These are phyloP conservation scores for Caenorhabditis sp. DNA, from an alignment of 2,888 invertebrate genomes.

Conservation along the genomic window DNA sequence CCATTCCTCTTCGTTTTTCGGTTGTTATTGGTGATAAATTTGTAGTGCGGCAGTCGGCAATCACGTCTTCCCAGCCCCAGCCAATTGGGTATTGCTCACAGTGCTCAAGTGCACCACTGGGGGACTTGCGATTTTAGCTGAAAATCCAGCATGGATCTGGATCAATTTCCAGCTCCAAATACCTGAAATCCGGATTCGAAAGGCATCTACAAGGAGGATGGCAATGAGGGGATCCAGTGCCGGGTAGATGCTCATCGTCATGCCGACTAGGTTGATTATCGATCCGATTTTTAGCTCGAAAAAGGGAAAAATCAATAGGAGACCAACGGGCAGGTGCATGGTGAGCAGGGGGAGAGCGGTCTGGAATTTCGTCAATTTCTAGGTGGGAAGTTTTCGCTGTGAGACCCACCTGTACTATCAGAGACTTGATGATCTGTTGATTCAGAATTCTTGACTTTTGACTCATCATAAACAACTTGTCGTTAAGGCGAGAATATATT, in stretches of 20 bases:
- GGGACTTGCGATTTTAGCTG: background rate
- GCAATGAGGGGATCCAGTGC: constrained; percentile 44
- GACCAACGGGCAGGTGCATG: constrained; percentile 39
- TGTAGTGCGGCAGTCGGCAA: too few species aligned
- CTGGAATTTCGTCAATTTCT: background rate
- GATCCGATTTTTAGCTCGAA: constrained; percentile 44
- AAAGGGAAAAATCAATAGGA: constrained; percentile 40
- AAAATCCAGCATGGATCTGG: too few species aligned
- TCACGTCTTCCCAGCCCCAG: too few species aligned
- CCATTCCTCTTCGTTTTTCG: too few species aligned
- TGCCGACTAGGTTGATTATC: constrained; percentile 25
- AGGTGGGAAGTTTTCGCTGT: background rate
- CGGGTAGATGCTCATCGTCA: constrained; percentile 41
- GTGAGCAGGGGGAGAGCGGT: constrained; percentile 40
- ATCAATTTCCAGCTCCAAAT: too few species aligned
- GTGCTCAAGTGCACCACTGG: background rate
- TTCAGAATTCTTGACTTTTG: background rate
- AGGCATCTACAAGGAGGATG: constrained; percentile 35
- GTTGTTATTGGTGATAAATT: too few species aligned
- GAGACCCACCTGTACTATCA: background rate
- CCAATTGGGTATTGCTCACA: background rate
- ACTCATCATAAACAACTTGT: background rate
- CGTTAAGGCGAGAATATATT: too few species aligned
- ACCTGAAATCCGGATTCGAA: constrained; percentile 31
- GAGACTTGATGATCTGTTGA: background rate